A percentile compares a stretch with the other conserved stretches of the same genome.
phyloP scores from a whole-genome alignment of 53 echinoderm and acorn worm species.

The Echinarachnius parma region DNA sequence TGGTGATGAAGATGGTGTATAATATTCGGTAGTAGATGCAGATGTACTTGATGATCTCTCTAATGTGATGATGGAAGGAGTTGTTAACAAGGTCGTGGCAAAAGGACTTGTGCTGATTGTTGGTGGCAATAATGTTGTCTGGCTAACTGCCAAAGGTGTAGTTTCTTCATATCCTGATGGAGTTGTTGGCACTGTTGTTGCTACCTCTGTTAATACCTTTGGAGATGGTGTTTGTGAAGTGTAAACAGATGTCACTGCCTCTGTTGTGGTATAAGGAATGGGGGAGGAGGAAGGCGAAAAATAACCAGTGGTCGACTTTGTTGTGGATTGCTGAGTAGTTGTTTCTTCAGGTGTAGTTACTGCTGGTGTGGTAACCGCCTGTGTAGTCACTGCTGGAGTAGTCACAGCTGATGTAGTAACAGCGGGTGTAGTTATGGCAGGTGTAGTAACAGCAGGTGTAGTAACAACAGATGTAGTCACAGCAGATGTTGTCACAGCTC shows the following conservation, averaged over 20 bases:
- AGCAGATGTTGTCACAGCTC: conserved; percentile 1
- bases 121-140: no score
- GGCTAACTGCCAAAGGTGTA: no score
- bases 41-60: no score
- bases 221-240: background rate
- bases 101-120: no score
- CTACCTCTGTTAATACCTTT: background rate
- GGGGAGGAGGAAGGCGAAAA: background rate
- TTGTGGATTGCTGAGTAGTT: background rate
- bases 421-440: conserved; percentile 2
- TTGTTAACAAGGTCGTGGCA: no score
- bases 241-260: background rate
- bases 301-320: background rate
- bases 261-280: background rate
- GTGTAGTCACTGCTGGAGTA: background rate
- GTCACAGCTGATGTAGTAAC: conserved; percentile 1
- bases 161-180: no score
- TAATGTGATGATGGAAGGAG: no score
- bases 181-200: background rate
- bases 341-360: conserved; percentile 11
- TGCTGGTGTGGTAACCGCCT: background rate
- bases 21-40: no score
- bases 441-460: background rate
- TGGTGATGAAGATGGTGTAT: no score
- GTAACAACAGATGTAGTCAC: conserved; percentile 16